Conservation (phyloP, 2,888 invertebrate species). For the Lamellibrachia columna region DNA sequence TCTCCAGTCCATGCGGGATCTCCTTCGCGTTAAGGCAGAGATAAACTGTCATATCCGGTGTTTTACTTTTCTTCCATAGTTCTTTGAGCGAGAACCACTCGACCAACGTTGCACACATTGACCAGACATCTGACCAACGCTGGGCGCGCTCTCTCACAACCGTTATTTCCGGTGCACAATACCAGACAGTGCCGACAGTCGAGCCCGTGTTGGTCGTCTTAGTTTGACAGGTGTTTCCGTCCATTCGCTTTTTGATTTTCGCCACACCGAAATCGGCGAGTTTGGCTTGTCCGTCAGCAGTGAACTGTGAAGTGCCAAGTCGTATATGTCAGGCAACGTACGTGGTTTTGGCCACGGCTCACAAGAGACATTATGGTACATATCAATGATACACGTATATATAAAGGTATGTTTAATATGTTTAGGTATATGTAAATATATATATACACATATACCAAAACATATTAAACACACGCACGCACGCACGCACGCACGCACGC, state of each 20-base stretch:
- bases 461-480: too few species aligned
- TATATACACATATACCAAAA: too few species aligned
- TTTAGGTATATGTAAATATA: too few species aligned
- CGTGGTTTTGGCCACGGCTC: too few species aligned
- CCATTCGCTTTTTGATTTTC: background rate
- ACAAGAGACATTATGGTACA: too few species aligned
- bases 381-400: too few species aligned
- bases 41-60: too few species aligned
- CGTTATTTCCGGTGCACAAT: background rate
- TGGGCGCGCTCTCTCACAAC: background rate
- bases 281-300: background rate
- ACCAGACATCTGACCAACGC: background rate
- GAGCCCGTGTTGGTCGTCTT: background rate
- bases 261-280: background rate
- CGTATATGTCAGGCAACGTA: background rate
- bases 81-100: background rate
- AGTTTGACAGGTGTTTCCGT: background rate
- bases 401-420: too few species aligned
- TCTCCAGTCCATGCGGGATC: background rate
- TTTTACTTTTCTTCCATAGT: background rate
- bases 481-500: too few species aligned
- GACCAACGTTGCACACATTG: background rate
- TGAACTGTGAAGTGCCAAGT: background rate
- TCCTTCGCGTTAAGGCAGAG: too few species aligned
- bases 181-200: background rate